These are phyloP conservation scores for Scatophagus argus DNA, from an alignment of 2,113 vertebrate genomes.

Conservation along the genomic window DNA sequence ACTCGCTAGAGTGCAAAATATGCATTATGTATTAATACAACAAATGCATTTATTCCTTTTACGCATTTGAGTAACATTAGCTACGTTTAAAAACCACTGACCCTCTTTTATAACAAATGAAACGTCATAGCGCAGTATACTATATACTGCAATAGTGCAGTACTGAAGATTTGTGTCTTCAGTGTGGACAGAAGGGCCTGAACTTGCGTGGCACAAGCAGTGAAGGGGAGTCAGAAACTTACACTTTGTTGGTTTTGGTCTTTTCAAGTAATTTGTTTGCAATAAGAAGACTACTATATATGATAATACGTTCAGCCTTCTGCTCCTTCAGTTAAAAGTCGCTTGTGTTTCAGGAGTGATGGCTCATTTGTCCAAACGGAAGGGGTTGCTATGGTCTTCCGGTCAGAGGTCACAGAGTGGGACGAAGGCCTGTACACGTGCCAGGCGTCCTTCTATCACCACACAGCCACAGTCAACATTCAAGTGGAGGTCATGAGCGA, in stretches of 20 bases:
- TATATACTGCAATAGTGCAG: too few species aligned
- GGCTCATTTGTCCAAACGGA: conserved; percentile 61
- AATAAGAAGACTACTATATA: background rate
- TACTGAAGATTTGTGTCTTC: background rate
- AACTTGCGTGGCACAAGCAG: background rate
- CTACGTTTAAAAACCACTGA: background rate
- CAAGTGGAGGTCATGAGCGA: conserved; percentile 72
- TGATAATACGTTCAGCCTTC: background rate
- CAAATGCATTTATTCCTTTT: background rate
- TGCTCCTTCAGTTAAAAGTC: background rate
- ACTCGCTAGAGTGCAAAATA: background rate
- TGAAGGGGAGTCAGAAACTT: too few species aligned
- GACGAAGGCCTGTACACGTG: conserved; percentile 78
- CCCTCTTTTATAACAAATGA: background rate
- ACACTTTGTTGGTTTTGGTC: background rate
- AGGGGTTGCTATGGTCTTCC: conserved; percentile 66
- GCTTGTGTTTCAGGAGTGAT: conserved; percentile 67
- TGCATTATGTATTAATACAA: background rate
- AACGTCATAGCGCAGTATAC: background rate
- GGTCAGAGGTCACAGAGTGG: conserved; percentile 34
- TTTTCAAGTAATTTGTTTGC: background rate
- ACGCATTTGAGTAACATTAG: background rate
- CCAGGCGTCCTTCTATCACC: conserved; percentile 78
- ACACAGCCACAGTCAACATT: conserved; percentile 65
- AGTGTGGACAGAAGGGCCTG: background rate